Base-by-base conservation (phyloP, 1,140 invertebrate genomes). In the Heterodera schachtii region DNA sequence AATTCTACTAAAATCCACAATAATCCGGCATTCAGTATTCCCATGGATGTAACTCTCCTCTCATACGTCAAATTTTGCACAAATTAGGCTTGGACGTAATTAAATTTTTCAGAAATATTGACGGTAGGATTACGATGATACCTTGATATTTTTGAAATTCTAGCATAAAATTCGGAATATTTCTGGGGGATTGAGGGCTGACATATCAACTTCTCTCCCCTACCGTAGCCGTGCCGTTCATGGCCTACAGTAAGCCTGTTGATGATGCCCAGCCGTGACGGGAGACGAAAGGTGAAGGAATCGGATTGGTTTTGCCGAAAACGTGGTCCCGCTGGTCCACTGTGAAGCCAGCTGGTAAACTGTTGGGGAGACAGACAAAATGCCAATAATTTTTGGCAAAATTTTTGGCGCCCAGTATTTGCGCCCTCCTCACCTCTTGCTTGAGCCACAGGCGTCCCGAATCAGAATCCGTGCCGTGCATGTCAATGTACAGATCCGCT, bases 331-430 rank as follows among this genome's bases (percentile, higher is more conserved):
- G 69, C 74, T 76, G 79, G 75, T 11, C 70, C 79, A n/a, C 74
- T 85, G 41, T 86, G 83, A 57, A 86, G 66, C 85, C 85, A 86
- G 75, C 87, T 87, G 44, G 86, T 79, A 44, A 80, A 86, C 83
- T 64, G 57, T 11, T 11, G 9, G 52, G 16, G 52, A 8, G 52
- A 31, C 31, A 31, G 31, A 31, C 86, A 84, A 81, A 52, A 52
- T 52, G 49, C 49, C 49, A 52, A 52, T 52, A 52, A 80, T 84
- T 80, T 19, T 64, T 64, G 57, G 57, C 57, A 19, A 75, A 31
- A 31, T 31, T 31, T 47, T 21, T 80, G 52, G 9, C 31, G 74
- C 73, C 1, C 3, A 43, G n/a, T 31, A 75, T 74, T 66, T 46
- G 76, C 44, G n/a, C 60, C 60, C 6, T 71, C 31, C 31, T 31